phyloP scores from a whole-genome alignment of 1,140 invertebrate species.

The Galleria mellonella region DNA sequence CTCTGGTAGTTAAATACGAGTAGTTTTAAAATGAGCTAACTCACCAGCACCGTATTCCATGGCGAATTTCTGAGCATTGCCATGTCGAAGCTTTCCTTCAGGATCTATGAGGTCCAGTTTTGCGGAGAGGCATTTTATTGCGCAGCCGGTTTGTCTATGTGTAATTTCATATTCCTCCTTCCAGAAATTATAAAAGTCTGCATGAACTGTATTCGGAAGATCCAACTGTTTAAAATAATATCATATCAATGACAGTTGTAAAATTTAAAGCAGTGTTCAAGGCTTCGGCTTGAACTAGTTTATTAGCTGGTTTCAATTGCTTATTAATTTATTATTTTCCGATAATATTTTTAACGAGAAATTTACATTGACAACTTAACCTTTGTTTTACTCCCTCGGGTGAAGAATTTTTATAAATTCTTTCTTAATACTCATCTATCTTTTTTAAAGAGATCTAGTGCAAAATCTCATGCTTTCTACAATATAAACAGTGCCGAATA shows the following conservation, averaged over 20 bases:
- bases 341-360: too few species aligned
- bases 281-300: background rate
- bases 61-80: constrained; percentile 25
- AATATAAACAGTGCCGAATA: too few species aligned
- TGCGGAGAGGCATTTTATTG: constrained; percentile 24
- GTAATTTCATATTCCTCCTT: constrained; percentile 24
- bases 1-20: too few species aligned
- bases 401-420: too few species aligned
- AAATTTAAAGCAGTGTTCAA: background rate
- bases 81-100: constrained; percentile 25
- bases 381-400: too few species aligned
- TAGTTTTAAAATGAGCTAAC: background rate
- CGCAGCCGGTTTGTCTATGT: constrained; percentile 24
- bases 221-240: constrained; percentile 11
- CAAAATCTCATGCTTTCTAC: too few species aligned
- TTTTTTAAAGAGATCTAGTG: too few species aligned
- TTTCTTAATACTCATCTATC: too few species aligned
- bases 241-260: background rate
- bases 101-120: constrained; percentile 30
- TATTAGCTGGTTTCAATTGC: too few species aligned
- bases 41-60: constrained; percentile 31
- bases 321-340: too few species aligned
- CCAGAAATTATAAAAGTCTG: constrained; percentile 39
- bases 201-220: constrained; percentile 16
- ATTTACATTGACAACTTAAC: too few species aligned